Evolutionary conservation across 2,888 invertebrate species (phyloP).

Genomic region (Ceriagrion tenellum): DNA sequence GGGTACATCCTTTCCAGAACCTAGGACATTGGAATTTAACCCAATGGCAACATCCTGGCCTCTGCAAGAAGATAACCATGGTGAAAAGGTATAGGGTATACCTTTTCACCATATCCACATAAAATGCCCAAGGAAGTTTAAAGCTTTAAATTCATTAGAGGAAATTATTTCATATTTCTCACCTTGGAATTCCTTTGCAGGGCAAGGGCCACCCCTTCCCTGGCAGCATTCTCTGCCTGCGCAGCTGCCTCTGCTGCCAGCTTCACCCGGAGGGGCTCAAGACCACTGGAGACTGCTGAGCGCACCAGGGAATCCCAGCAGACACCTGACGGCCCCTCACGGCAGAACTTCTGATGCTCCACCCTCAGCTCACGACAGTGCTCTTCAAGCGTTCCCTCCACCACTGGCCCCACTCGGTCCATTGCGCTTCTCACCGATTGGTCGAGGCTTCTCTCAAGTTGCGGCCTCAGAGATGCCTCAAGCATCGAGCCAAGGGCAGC

Average conservation of each 20-base stretch:
- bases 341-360: conserved; percentile 34
- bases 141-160: too few species aligned
- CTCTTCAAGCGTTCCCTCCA: conserved; percentile 42
- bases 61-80: too few species aligned
- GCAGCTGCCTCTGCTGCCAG: conserved; percentile 22
- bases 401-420: neutral
- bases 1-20: too few species aligned
- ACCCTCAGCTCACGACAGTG: conserved; percentile 26
- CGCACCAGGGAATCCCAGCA: conserved; percentile 38
- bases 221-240: conserved; percentile 42
- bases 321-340: conserved; percentile 35
- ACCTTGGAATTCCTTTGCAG: conserved; percentile 56
- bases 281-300: neutral
- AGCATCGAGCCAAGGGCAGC: neutral
- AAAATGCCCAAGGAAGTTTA: too few species aligned
- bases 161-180: neutral
- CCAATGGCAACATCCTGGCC: too few species aligned
- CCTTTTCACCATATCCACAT: too few species aligned
- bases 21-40: too few species aligned
- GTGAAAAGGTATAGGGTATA: too few species aligned
- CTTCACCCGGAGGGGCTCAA: conserved; percentile 20
- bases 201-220: conserved; percentile 48
- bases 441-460: conserved; percentile 31
- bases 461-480: conserved; percentile 34
- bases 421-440: conserved; percentile 30